phyloP scores from a whole-genome alignment of 2,888 invertebrate genomes.

The Rhimphoctona megacephalus region DNA sequence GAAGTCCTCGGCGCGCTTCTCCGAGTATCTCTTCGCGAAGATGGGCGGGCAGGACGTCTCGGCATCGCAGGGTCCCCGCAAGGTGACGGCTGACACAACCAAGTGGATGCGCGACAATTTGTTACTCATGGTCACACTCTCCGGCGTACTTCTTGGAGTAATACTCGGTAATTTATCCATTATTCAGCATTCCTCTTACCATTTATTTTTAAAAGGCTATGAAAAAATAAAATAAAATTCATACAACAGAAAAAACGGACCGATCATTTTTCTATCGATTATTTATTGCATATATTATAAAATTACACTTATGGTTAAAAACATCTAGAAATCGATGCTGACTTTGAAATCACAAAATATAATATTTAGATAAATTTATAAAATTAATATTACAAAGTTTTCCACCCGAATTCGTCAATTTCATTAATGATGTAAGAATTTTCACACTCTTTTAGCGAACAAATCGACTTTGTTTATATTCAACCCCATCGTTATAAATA shows the following conservation, averaged over 20 bases:
- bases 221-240: background rate
- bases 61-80: conserved; percentile 87
- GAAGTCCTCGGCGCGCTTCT: conserved; percentile 86
- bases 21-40: conserved; percentile 93
- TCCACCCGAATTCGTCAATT: too few relatives aligned
- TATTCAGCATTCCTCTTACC: background rate
- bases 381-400: too few relatives aligned
- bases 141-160: conserved; percentile 92
- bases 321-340: too few relatives aligned
- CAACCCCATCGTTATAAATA: background rate
- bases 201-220: background rate
- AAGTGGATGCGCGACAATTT: conserved; percentile 92
- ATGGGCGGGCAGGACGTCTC: conserved; percentile 87
- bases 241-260: background rate
- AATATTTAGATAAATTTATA: too few relatives aligned
- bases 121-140: conserved; percentile 91
- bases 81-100: conserved; percentile 88
- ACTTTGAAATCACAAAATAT: too few relatives aligned
- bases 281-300: too few relatives aligned
- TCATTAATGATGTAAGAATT: too few relatives aligned
- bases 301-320: too few relatives aligned
- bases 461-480: too few relatives aligned
- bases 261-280: too few relatives aligned
- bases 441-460: too few relatives aligned
- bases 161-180: conserved; percentile 87